These are phyloP conservation scores for Pemphredon lugubris DNA, from an alignment of 2,888 invertebrate genomes.

Conservation along the genomic window DNA sequence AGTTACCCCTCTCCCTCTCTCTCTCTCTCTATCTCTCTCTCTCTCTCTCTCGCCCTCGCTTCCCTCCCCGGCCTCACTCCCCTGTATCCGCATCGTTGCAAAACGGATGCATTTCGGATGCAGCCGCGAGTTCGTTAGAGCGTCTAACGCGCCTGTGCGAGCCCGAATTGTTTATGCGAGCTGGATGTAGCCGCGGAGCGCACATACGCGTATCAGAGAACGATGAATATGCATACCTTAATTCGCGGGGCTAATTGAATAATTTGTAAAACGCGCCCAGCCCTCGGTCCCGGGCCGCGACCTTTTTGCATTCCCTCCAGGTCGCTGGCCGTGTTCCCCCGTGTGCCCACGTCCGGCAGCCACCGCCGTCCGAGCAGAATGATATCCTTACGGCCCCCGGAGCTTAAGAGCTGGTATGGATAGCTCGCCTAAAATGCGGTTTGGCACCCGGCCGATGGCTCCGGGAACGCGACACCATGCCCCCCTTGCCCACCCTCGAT, in stretches of 20 bases:
- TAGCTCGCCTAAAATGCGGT: constrained; percentile 72
- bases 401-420: constrained; percentile 66
- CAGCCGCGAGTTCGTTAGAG: constrained; percentile 77
- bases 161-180: constrained; percentile 78
- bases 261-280: constrained; percentile 80
- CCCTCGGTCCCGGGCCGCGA: constrained; percentile 60
- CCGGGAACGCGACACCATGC: constrained; percentile 28
- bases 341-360: not conserved
- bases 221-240: constrained; percentile 81
- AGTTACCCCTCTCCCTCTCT: no score
- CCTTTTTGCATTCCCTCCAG: constrained; percentile 73
- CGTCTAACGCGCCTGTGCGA: constrained; percentile 76
- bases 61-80: no score
- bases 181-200: constrained; percentile 45
- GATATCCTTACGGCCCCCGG: constrained; percentile 61
- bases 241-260: constrained; percentile 81
- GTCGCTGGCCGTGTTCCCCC: constrained; percentile 22
- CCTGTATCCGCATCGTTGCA: constrained; percentile 42
- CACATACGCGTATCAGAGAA: constrained; percentile 73
- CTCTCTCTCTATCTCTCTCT: no score
- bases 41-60: no score
- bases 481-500: not conserved
- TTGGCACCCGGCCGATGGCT: constrained; percentile 58
- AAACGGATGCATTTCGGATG: constrained; percentile 70
- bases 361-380: constrained; percentile 50